phyloP scores from a whole-genome alignment of 2,888 invertebrate genomes.

The Blastobasis lacticolella region DNA sequence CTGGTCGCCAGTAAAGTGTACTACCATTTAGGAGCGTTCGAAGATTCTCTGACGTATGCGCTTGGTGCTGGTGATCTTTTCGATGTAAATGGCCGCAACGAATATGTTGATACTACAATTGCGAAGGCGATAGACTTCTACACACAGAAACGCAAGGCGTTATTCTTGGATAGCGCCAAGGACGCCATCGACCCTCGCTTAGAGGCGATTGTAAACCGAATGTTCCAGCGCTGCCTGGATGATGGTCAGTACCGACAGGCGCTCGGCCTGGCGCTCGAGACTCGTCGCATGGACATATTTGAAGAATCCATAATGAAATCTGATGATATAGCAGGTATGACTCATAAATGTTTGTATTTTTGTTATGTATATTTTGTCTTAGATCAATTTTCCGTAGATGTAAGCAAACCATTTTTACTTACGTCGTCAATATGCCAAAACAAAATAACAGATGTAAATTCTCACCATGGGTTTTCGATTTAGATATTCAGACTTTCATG shows the following conservation, averaged over 20 bases:
- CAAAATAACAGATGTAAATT: too few species aligned
- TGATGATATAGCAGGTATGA: constrained; percentile 84
- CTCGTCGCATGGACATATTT: constrained; percentile 97
- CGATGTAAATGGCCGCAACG: constrained; percentile 93
- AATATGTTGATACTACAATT: constrained; percentile 97
- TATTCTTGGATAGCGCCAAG: constrained; percentile 78
- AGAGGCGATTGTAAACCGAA: constrained; percentile 95
- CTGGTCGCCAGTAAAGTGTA: constrained; percentile 98
- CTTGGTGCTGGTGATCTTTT: constrained; percentile 96
- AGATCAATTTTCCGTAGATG: not conserved
- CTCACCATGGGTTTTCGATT: too few species aligned
- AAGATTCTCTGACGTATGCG: constrained; percentile 97
- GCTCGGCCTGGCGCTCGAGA: constrained; percentile 96
- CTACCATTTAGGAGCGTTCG: constrained; percentile 97
- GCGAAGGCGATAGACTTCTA: constrained; percentile 98
- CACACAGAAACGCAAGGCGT: constrained; percentile 87
- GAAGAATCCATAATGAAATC: constrained; percentile 93
- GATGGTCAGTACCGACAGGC: constrained; percentile 97
- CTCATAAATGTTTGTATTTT: not conserved
- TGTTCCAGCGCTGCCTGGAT: constrained; percentile 97
- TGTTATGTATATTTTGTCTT: not conserved
- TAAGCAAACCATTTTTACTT: too few species aligned
- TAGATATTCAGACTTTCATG: too few species aligned
- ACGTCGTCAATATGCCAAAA: too few species aligned
- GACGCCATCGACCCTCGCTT: constrained; percentile 86